Evolutionary conservation across 2,888 invertebrate species (phyloP), one percentile per base, ranked within the genome.

Genomic region (Eumacrocentrus americanus): DNA sequence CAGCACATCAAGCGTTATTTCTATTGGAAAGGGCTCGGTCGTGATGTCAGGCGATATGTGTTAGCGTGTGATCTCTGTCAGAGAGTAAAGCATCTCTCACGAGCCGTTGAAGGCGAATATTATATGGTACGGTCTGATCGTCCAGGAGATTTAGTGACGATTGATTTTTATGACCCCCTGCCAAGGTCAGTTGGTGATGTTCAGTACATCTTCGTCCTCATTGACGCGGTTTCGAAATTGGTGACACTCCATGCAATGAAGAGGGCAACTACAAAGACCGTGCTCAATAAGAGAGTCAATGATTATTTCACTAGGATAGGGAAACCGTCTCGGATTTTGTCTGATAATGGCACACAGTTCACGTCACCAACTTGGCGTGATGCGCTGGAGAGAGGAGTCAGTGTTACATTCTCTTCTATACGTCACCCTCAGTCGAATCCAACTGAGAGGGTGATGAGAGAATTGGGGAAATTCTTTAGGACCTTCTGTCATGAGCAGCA

Each of bases 151-250:
- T 20, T 59, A 1, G 55, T 55, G 1, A 52, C 55, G 1, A 59
- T 62, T 9, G 58, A 58, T 2, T 62, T 55, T 16, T 62, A 59
- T 50, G 59, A 59, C 1, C 52, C 58, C 0, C 14, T 62, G 3
- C 55, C 58, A 0, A n/a, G 51, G 2, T 62, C 62, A n/a, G 11
- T 25, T 2, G 44, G 51, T 11, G 47, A 51, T 1, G 37, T 34
- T 1, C 44, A 62, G 38, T 58, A 59, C 16, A 25, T 58, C 4
- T 58, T 62, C 37, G 59, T 62, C 2, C 18, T 58, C 2, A 5
- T 62, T 1, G 58, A 62, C 22, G 51, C 46, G 7, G 58, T 62
- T 47, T 59, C 47, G 1, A 52, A 40, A 34, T 50, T 44, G 7
- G 55, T 48, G n/a, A 40, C 40, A 16, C 34, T 62, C n/a, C 59